Evolutionary conservation across 2,797 vertebrate genomes (phyloP), one percentile per base, ranked within the genome.

Genomic region (Aulostomus chinensis): DNA sequence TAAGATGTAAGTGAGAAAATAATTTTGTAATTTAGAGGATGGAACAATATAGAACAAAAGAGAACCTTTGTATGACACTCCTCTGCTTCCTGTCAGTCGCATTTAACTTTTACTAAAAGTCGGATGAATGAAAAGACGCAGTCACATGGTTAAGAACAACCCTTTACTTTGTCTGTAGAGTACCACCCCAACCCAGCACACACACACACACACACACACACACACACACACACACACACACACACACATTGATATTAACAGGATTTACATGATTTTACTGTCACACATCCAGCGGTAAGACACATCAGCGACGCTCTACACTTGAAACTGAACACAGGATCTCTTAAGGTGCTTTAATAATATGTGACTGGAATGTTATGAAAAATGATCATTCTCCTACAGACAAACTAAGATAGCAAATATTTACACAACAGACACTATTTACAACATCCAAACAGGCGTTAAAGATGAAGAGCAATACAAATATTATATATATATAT

Each of bases 401-500:
- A 9, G 7, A 35, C 8, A 35, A 7, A 35, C 10, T 87, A 89
- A 4, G 24, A 83, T n/a, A n/a, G 89, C 55, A 66, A 32, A 93
- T 91, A 91, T 92, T 71, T 92, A 91, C 92, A 90, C 42, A 70
- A 89, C 83, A 77, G 47, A 70, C 73, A 88, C 50, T 91, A 93
- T 95, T 67, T 88, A 81, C 88, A 90, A 63, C 56, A 54, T 65
- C 51, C 40, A 66, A 61, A 53, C 33, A 0, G 2, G 9, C 25
- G 31, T 70, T 49, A 66, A 68, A 52, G 59, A 71, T 33, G 58
- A 32, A 21, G 45, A 67, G 53, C 66, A 40, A 70, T 56, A 60
- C 56, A 52, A n/a, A n/a, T n/a, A n/a, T n/a, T n/a, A n/a, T n/a
- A n/a, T n/a, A n/a, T n/a, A n/a, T n/a, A n/a, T n/a, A n/a, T n/a